Evolutionary conservation across 2,888 invertebrate species (phyloP), one percentile per base, ranked within the genome.

Genomic region (Drosophila nr. medialis): DNA sequence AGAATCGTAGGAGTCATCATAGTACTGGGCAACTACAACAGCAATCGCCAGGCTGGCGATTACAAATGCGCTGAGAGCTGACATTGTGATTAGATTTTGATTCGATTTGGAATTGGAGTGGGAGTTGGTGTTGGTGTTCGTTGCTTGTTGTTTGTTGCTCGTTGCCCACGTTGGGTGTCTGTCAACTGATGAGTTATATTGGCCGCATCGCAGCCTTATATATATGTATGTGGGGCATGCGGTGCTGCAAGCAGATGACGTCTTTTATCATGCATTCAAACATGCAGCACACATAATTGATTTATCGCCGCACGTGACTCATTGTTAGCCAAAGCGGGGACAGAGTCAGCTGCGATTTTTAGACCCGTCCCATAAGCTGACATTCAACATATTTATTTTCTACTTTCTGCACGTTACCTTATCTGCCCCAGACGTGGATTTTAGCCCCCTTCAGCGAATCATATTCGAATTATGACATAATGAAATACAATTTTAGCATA

Each of bases 301-400:
- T 80, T 62, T 75, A 76, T 80, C 77, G 36, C 7, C 58, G 76
- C 64, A 77, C 76, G 76, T 76, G 72, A 76, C 42, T 45, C 61
- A 80, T 40, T 68, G 45, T 55, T 45, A 38, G 42, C 64, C 36
- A 42, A 15, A 7, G 29, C n/a, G 32, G 54, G 54, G 10, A 34
- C 5, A 27, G 27, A 49, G 32, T 50, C 55, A 21, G 34, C 6
- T 36, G 40, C 36, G 30, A 51, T 59, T 70, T 32, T 45, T 21
- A 21, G 21, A 59, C 49, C 80, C 56, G 54, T 55, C 53, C 50
- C n/a, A 34, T 45, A 42, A 56, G 59, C 54, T 36, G 21, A 24
- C 45, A 15, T 4, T 24, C 15, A 45, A 24, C 1, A 15, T 8
- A 24, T 45, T 24, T 13, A 8, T 45, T 21, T 45, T 45, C 7